These are phyloP conservation scores for Tetragonula clypearis DNA, from an alignment of 1,140 invertebrate genomes.

Conservation along the genomic window DNA sequence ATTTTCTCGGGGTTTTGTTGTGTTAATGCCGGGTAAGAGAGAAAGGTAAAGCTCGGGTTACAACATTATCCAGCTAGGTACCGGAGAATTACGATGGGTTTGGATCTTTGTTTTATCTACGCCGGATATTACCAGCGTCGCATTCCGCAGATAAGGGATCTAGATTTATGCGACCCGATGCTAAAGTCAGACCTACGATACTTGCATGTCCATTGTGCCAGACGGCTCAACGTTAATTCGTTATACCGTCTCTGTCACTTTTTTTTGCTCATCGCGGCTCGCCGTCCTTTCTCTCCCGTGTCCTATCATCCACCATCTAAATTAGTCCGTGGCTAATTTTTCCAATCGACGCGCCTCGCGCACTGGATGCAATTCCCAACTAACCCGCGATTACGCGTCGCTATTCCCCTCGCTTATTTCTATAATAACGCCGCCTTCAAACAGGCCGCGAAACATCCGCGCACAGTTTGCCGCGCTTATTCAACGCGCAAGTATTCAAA, in stretches of 20 bases:
- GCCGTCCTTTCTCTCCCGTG: neutral
- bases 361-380: neutral
- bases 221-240: slow-evolving; percentile 26
- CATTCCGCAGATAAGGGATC: slow-evolving; percentile 47
- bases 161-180: slow-evolving; percentile 51
- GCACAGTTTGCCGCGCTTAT: neutral
- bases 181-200: slow-evolving; percentile 36
- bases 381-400: neutral
- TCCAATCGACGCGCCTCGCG: neutral
- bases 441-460: neutral
- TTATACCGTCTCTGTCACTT: slow-evolving; percentile 11
- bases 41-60: slow-evolving; percentile 52
- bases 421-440: neutral
- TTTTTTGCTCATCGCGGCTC: slow-evolving; percentile 20
- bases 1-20: slow-evolving; percentile 59
- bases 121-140: slow-evolving; percentile 62
- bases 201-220: slow-evolving; percentile 41
- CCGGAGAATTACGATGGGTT: slow-evolving; percentile 62
- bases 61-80: slow-evolving; percentile 58
- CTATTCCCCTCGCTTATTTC: neutral
- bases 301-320: slow-evolving; percentile 16
- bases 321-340: slow-evolving; percentile 14
- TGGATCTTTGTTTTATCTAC: slow-evolving; percentile 65
- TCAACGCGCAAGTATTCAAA: neutral
- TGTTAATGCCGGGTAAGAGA: slow-evolving; percentile 45